These are phyloP conservation scores for Lasioglossum figueresi DNA, from an alignment of 2,888 invertebrate species.

Conservation along the genomic window DNA sequence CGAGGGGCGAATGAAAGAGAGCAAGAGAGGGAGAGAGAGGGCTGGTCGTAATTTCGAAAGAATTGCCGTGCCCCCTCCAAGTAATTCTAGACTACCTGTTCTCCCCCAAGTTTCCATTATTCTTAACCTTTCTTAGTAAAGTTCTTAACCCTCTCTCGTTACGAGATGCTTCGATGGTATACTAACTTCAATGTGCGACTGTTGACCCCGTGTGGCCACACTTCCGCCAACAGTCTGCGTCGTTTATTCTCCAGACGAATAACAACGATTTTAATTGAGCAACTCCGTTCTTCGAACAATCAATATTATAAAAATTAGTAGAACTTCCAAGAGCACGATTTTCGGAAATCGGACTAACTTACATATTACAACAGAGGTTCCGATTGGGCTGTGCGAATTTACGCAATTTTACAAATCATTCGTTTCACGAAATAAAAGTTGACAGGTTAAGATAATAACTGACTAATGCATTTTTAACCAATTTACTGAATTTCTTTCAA, in stretches of 20 bases:
- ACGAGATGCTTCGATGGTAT: neutral
- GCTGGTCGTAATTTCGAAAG: conserved; percentile 7
- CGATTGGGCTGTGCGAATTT: no score
- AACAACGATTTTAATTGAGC: neutral
- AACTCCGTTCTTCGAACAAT: neutral
- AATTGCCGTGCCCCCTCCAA: neutral
- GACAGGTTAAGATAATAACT: no score
- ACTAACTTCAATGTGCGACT: neutral
- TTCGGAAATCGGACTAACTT: no score
- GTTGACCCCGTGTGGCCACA: neutral
- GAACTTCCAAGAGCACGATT: no score
- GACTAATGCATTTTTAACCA: no score
- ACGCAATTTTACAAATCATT: no score
- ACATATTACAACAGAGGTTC: no score
- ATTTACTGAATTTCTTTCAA: no score
- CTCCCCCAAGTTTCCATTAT: neutral
- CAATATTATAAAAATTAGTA: neutral
- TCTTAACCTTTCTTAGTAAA: neutral
- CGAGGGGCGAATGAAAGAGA: conserved; percentile 15
- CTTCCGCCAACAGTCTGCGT: neutral
- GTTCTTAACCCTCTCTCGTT: neutral
- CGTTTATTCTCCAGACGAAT: neutral
- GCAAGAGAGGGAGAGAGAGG: neutral
- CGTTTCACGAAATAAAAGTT: no score
- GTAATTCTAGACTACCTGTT: conserved; percentile 9